These are phyloP conservation scores for Campaea margaritaria DNA, from an alignment of 2,888 invertebrate species.

Conservation along the genomic window DNA sequence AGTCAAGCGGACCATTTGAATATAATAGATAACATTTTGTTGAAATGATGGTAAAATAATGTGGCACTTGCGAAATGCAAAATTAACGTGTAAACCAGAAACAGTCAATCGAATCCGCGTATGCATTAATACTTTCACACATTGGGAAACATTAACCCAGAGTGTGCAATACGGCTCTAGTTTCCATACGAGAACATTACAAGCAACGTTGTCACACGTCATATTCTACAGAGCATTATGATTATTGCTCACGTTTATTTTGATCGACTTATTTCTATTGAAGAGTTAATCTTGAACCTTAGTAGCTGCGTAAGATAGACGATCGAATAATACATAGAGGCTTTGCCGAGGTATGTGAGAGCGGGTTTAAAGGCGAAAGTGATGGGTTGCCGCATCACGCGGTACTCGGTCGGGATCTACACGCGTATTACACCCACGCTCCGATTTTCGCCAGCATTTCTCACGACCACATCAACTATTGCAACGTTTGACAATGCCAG, in stretches of 20 bases:
- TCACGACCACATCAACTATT: conserved; percentile 74
- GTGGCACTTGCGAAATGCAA: too few relatives aligned
- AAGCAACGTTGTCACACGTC: conserved; percentile 6
- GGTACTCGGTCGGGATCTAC: conserved; percentile 66
- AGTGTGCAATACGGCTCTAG: conserved; percentile 19
- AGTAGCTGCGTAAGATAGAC: not conserved
- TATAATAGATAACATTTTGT: too few relatives aligned
- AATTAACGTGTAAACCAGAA: not conserved
- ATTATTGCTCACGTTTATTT: not conserved
- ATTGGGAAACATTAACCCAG: conserved; percentile 14
- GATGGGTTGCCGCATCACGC: conserved; percentile 74
- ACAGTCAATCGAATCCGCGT: conserved; percentile 12
- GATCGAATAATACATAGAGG: conserved; percentile 3
- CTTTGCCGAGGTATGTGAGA: conserved; percentile 53
- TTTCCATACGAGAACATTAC: conserved; percentile 24
- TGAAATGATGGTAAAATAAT: too few relatives aligned
- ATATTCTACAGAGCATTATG: not conserved
- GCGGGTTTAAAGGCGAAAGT: conserved; percentile 69
- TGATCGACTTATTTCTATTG: not conserved
- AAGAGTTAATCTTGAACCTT: not conserved
- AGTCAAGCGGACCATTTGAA: too few relatives aligned
- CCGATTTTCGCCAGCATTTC: conserved; percentile 74
- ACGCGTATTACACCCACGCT: conserved; percentile 80
- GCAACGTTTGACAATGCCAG: conserved; percentile 62
- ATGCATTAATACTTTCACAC: not conserved